Conservation (phyloP, 2,113 vertebrate species). For the Lonchura striata region DNA sequence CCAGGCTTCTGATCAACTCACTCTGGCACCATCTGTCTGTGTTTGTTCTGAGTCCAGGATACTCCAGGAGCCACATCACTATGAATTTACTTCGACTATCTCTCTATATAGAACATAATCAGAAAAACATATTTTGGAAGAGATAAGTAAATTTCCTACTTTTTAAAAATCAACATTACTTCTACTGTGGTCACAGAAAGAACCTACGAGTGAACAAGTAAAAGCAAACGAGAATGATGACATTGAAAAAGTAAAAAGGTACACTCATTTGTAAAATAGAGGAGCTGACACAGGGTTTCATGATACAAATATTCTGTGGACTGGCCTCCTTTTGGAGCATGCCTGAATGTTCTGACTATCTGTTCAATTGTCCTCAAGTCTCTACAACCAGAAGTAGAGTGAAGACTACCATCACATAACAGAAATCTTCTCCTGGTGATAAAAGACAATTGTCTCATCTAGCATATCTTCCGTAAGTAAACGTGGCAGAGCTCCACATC, state of each 20-base stretch:
- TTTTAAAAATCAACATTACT: not conserved
- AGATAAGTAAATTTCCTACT: not conserved
- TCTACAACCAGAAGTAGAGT: not conserved
- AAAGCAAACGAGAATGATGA: not conserved
- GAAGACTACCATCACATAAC: not conserved
- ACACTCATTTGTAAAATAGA: not conserved
- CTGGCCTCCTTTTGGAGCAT: not conserved
- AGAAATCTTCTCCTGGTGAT: not conserved
- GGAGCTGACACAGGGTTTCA: not conserved
- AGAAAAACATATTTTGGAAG: not conserved
- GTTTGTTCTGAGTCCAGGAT: conserved; percentile 52
- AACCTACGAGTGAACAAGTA: not conserved
- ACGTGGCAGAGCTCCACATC: not conserved
- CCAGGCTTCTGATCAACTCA: conserved; percentile 36
- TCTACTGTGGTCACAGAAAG: not conserved
- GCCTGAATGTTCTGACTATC: not conserved
- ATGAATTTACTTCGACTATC: conserved; percentile 18
- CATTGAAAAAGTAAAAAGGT: not conserved
- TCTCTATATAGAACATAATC: not conserved
- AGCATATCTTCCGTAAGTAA: not conserved
- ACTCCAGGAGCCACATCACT: conserved; percentile 38
- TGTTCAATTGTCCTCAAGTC: not conserved
- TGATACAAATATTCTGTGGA: not conserved
- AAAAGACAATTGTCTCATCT: not conserved
- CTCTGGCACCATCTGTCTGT: conserved; percentile 58